Evolutionary conservation across 1,140 invertebrate species (phyloP).

Genomic region (Heliothis virescens): DNA sequence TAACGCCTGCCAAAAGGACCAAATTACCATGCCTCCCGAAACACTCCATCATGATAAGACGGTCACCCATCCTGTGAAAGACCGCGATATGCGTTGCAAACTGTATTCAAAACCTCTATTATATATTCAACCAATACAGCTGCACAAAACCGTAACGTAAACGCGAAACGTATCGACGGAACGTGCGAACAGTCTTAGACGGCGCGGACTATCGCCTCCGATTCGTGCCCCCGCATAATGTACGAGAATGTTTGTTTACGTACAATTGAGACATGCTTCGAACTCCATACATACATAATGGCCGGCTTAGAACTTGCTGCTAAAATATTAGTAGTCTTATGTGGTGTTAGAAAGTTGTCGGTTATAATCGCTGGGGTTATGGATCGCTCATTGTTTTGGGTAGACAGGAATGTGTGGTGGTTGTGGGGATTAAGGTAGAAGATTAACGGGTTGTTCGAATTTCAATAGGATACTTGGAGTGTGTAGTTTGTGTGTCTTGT

Average conservation of each 20-base stretch:
- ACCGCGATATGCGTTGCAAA: too few species aligned
- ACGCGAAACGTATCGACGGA: conserved; percentile 4
- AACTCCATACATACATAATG: conserved; percentile 50
- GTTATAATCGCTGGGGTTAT: conserved; percentile 35
- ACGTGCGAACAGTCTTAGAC: conserved; percentile 37
- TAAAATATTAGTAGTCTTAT: conserved; percentile 43
- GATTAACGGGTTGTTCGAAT: not conserved
- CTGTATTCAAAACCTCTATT: too few species aligned
- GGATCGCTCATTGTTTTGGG: conserved; percentile 36
- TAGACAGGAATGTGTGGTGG: not conserved
- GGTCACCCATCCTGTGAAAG: too few species aligned
- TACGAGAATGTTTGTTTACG: conserved; percentile 37
- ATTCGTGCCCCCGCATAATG: conserved; percentile 44
- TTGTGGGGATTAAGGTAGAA: not conserved
- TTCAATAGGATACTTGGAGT: not conserved
- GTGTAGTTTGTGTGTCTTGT: not conserved
- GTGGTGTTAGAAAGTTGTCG: conserved; percentile 37
- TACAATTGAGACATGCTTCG: conserved; percentile 46
- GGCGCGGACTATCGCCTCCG: conserved; percentile 15
- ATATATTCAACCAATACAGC: too few species aligned
- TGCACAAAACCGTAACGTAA: not conserved
- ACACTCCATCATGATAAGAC: too few species aligned
- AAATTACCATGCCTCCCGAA: too few species aligned
- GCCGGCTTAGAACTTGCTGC: conserved; percentile 46
- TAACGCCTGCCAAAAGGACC: too few species aligned